Evolutionary conservation across 2,113 vertebrate species (phyloP).

Genomic region (Ameiurus melas): DNA sequence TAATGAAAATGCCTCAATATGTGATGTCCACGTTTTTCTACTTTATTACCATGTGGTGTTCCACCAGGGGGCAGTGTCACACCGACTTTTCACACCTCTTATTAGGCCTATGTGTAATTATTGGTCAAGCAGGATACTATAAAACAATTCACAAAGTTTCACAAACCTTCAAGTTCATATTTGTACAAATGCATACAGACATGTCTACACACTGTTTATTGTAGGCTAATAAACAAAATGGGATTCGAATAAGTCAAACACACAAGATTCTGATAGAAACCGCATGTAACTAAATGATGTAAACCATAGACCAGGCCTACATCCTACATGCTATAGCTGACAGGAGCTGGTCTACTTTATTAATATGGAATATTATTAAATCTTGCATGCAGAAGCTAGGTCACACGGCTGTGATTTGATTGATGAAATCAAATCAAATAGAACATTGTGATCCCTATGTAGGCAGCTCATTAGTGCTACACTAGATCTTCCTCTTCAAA

Average conservation of each 20-base stretch:
- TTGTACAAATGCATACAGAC: neutral
- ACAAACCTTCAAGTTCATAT: neutral
- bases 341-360: neutral
- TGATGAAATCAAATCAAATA: constrained; percentile 1
- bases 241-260: neutral
- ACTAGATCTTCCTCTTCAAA: neutral
- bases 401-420: neutral
- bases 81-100: neutral
- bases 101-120: neutral
- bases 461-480: neutral
- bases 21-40: neutral
- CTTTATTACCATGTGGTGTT: neutral
- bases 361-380: neutral
- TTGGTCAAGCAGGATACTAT: neutral
- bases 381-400: neutral
- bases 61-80: constrained; percentile 2
- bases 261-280: neutral
- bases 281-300: neutral
- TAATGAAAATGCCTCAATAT: neutral
- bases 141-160: neutral
- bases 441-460: neutral
- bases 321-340: neutral
- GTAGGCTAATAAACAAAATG: neutral
- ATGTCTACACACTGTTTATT: neutral
- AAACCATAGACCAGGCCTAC: neutral